phyloP scores from a whole-genome alignment of 2,888 invertebrate genomes.

The Cremastinae sp. region DNA sequence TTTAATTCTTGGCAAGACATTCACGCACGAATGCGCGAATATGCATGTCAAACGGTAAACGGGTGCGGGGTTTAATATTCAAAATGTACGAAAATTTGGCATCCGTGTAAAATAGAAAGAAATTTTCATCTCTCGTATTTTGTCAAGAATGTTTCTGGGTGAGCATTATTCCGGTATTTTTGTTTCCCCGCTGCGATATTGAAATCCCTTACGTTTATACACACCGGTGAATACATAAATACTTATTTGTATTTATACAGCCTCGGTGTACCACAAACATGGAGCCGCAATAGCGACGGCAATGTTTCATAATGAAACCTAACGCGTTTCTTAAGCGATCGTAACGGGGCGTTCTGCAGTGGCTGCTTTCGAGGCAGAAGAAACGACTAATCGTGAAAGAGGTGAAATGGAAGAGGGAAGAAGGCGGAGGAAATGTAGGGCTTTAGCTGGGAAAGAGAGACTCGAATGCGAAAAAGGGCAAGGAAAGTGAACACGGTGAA shows the following conservation, averaged over 20 bases:
- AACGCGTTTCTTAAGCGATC: constrained; percentile 34
- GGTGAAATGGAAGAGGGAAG: constrained; percentile 22
- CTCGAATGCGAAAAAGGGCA: background rate
- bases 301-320: constrained; percentile 36
- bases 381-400: constrained; percentile 34
- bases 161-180: constrained; percentile 6
- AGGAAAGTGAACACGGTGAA: constrained; percentile 1
- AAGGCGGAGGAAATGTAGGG: constrained; percentile 23
- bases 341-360: constrained; percentile 25
- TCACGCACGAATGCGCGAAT: background rate
- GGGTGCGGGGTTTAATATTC: constrained; percentile 1
- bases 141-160: constrained; percentile 21
- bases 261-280: constrained; percentile 18
- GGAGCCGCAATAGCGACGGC: constrained; percentile 8
- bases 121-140: constrained; percentile 33
- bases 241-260: background rate
- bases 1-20: background rate
- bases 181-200: constrained; percentile 9
- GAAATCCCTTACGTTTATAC: background rate
- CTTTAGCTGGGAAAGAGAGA: constrained; percentile 31
- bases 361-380: background rate
- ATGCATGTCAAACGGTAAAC: background rate
- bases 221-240: background rate
- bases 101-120: background rate
- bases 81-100: background rate